Percentiles rank a stretch among this genome's conserved stretches.
These are phyloP conservation scores for Balaeniceps rex DNA, from an alignment of 2,113 vertebrate species.

Conservation along the genomic window DNA sequence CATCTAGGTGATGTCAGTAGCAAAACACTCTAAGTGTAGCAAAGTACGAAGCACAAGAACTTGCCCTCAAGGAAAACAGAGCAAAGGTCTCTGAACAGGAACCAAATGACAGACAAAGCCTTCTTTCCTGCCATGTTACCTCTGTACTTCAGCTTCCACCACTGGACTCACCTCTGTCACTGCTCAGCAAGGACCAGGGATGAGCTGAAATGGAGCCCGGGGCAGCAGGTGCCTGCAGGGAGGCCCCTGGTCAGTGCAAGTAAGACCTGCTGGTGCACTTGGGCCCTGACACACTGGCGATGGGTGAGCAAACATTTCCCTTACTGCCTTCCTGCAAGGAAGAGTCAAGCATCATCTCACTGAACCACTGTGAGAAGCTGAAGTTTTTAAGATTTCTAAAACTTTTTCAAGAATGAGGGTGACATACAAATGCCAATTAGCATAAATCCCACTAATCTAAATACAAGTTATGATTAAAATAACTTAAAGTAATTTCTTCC, in stretches of 20 bases:
- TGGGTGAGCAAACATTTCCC: background rate
- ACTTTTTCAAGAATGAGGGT: background rate
- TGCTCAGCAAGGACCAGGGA: background rate
- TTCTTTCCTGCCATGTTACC: background rate
- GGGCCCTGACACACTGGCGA: fast-evolving
- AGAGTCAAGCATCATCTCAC: background rate
- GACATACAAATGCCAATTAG: background rate
- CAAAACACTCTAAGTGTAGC: background rate
- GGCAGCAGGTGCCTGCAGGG: background rate
- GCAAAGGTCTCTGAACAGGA: background rate
- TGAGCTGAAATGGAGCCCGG: background rate
- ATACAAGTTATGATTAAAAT: slow-evolving; percentile 26
- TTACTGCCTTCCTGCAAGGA: background rate
- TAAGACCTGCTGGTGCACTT: background rate
- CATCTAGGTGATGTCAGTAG: background rate
- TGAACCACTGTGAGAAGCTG: background rate
- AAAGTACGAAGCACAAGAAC: background rate
- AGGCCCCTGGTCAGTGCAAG: background rate
- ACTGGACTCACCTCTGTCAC: fast-evolving
- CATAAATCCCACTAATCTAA: slow-evolving; percentile 35
- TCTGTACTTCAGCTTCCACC: background rate
- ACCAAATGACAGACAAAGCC: background rate
- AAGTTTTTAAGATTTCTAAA: background rate
- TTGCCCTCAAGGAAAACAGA: background rate
- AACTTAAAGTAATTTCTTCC: slow-evolving; percentile 12